Conservation (phyloP, 2,797 vertebrate genomes). For the Dallia pectoralis region DNA sequence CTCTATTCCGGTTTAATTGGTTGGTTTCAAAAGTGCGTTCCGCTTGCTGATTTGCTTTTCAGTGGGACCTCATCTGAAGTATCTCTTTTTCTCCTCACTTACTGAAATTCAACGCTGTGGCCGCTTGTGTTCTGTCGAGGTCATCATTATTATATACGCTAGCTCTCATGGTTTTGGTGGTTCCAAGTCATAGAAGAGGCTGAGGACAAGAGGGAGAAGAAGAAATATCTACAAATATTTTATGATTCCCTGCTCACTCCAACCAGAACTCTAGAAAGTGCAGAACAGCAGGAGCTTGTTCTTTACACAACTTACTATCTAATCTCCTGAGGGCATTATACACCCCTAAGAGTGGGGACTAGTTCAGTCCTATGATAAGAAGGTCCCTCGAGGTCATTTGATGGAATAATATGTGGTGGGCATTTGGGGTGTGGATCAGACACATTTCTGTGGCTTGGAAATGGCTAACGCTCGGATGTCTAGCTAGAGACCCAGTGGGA, state of each 20-base stretch:
- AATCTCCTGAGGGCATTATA: slow-evolving; percentile 31
- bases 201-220: background rate
- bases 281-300: background rate
- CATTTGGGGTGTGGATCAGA: too few relatives aligned
- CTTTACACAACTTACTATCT: slow-evolving; percentile 19
- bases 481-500: slow-evolving; percentile 54
- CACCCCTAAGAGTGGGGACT: slow-evolving; percentile 18
- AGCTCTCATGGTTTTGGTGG: slow-evolving; percentile 7
- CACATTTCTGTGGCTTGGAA: slow-evolving; percentile 37
- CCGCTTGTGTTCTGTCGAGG: slow-evolving; percentile 6
- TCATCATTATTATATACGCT: slow-evolving; percentile 11
- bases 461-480: slow-evolving; percentile 40
- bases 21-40: slow-evolving; percentile 5
- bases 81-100: background rate
- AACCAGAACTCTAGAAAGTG: background rate
- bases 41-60: background rate
- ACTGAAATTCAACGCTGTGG: slow-evolving; percentile 4
- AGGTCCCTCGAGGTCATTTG: slow-evolving; percentile 40
- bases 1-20: slow-evolving; percentile 16
- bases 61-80: background rate
- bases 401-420: background rate
- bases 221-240: background rate
- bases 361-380: slow-evolving; percentile 38
- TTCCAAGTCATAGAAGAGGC: background rate
- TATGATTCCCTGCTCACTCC: background rate